Base-by-base conservation (phyloP, 2,113 vertebrate genomes). In the Clarias magur region DNA sequence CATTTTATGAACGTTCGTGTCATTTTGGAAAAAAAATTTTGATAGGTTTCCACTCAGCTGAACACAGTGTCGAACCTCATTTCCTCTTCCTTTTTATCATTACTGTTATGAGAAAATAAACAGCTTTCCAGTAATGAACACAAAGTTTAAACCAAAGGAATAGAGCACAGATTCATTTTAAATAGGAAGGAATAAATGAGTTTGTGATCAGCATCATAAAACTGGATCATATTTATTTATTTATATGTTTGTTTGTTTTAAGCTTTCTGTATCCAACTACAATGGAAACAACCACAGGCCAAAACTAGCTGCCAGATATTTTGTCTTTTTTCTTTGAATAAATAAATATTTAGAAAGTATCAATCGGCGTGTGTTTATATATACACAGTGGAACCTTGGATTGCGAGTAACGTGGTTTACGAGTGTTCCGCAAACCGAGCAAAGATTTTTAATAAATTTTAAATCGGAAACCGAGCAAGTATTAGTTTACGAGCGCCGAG, bases 21-120 rank as follows among this genome's bases (percentile, higher is more conserved):
- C 19, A 60, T 60, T 80, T 60, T 34, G 27, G 21, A 21, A 30
- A 9, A 7, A 27, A 79, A 57, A 17, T 48, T 79, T 79, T 80
- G n/a, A 80, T 17, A 79, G n/a, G 57, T 42, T 63, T 38, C n/a
- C 80, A 63, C 34, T 70, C 63, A 27, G 34, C 86, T 30, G 11
- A 54, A 17, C 21, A 63, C 80, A 12, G 19, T 23, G 13, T 62
- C 82, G 85, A 67, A 81, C 83, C 88, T 67, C 88, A 79, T 75
- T 72, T 88, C 63, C 38, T 72, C 4, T 78, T 86, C 54, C 79
- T 87, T 78, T 79, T 89, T 38, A 60, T 56, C 12, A 56, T 56
- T 59, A 17, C 34, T 79, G 25, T 53, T 25, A 54, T 54, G 48
- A 6, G 8, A n/a, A 42, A 72, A 63, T 63, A 34, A 34, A 34